Conservation (phyloP, 2,888 invertebrate species). For the Marronus borbonicus region DNA sequence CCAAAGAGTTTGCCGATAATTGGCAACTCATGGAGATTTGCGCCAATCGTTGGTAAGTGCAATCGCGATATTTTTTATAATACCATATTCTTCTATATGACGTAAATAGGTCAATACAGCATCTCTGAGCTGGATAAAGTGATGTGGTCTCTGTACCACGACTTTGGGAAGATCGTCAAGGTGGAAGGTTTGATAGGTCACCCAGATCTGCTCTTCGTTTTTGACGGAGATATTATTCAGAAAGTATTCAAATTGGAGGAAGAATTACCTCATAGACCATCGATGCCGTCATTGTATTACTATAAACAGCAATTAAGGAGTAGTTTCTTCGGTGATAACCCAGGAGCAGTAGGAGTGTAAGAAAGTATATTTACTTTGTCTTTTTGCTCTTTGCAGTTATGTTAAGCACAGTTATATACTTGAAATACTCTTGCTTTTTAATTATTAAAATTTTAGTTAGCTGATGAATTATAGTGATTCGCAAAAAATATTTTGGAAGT, state of each 20-base stretch:
- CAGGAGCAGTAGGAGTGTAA: constrained; percentile 84
- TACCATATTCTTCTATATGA: not conserved
- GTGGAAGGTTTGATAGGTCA: constrained; percentile 83
- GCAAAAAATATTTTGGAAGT: no score
- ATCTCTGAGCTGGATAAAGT: constrained; percentile 75
- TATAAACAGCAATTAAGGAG: constrained; percentile 80
- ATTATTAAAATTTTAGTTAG: no score
- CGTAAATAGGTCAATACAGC: constrained; percentile 73
- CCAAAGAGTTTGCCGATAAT: constrained; percentile 82
- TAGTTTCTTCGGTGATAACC: constrained; percentile 81
- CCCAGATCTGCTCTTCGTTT: constrained; percentile 82
- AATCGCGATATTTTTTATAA: not conserved
- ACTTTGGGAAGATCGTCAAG: constrained; percentile 76
- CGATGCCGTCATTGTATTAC: constrained; percentile 82
- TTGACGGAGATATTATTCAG: constrained; percentile 82
- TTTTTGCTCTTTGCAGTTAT: constrained; percentile 21
- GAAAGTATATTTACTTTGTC: constrained; percentile 71
- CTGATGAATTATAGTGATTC: no score
- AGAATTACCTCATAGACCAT: constrained; percentile 80
- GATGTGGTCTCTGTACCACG: constrained; percentile 74
- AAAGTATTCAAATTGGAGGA: constrained; percentile 81
- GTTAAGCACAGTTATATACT: not conserved
- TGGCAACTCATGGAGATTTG: constrained; percentile 88
- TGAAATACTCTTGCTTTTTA: no score
- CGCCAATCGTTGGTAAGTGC: constrained; percentile 76